Conservation (phyloP, 1,140 invertebrate species). For the Oreohelix idahoensis region DNA sequence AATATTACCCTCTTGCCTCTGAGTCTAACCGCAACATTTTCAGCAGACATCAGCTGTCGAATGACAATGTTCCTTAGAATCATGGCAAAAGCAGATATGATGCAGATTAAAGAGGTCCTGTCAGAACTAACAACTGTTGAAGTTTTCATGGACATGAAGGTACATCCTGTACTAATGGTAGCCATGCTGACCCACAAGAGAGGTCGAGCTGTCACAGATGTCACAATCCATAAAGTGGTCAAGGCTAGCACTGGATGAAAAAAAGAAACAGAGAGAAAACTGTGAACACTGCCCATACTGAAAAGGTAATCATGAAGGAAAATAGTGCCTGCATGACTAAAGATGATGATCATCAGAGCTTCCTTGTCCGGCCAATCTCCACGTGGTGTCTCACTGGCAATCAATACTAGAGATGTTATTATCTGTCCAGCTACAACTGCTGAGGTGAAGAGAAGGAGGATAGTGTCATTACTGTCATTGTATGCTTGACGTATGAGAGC, state of each 20-base stretch:
- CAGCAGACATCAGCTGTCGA: constrained; percentile 27
- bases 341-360: constrained; percentile 10
- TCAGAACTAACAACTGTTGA: constrained; percentile 17
- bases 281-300: constrained; percentile 10
- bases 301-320: constrained; percentile 33
- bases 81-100: constrained; percentile 9
- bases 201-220: not conserved
- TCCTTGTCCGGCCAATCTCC: constrained; percentile 31
- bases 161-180: not conserved
- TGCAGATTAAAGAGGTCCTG: constrained; percentile 10
- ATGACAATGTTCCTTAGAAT: constrained; percentile 43
- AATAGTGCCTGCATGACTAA: constrained; percentile 1
- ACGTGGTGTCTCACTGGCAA: not conserved
- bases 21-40: constrained; percentile 27
- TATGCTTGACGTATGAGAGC: constrained; percentile 15
- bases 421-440: not conserved
- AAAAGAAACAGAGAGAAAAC: not conserved
- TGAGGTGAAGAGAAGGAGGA: constrained; percentile 14
- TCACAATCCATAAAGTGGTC: constrained; percentile 19
- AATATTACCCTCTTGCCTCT: constrained; percentile 16
- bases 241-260: constrained; percentile 15
- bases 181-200: not conserved
- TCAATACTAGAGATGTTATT: not conserved
- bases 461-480: constrained; percentile 26
- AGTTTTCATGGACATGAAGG: constrained; percentile 22